phyloP scores from a whole-genome alignment of 2,797 vertebrate genomes.

The Falco rusticolus region DNA sequence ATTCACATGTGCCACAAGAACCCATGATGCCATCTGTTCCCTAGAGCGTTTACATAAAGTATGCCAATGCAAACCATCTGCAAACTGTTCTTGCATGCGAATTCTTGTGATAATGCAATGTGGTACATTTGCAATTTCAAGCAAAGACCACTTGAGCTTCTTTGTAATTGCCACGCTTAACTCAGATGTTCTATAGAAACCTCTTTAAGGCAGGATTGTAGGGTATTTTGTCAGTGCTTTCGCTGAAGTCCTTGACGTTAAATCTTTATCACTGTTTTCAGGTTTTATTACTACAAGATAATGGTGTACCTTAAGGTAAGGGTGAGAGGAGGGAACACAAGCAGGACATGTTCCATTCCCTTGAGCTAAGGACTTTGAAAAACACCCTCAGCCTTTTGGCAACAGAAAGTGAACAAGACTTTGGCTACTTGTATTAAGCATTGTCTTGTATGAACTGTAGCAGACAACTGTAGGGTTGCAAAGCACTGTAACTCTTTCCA shows the following conservation, averaged over 20 bases:
- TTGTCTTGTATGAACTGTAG: not conserved
- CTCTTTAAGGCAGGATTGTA: slow-evolving; percentile 31
- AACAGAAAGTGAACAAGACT: not conserved
- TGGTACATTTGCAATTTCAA: slow-evolving; percentile 75
- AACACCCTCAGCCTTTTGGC: not conserved
- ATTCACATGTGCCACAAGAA: slow-evolving; percentile 74
- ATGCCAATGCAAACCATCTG: slow-evolving; percentile 75
- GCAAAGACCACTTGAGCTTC: slow-evolving; percentile 68
- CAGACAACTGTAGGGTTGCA: not conserved
- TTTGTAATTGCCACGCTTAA: slow-evolving; percentile 72
- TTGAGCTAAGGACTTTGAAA: not conserved
- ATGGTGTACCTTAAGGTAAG: not conserved
- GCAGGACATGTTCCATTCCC: not conserved
- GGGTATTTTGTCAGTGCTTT: slow-evolving; percentile 4
- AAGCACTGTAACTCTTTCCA: not conserved
- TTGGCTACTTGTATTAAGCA: not conserved
- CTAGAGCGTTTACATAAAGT: slow-evolving; percentile 74
- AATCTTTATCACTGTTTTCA: slow-evolving; percentile 23
- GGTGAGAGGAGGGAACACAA: not conserved
- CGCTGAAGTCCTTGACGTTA: slow-evolving; percentile 50
- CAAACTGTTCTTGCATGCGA: slow-evolving; percentile 66
- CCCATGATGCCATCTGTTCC: slow-evolving; percentile 76
- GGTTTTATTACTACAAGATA: slow-evolving; percentile 27
- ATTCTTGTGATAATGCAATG: slow-evolving; percentile 66
- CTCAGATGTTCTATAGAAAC: slow-evolving; percentile 63